Conservation (phyloP, 2,797 vertebrate species). For the Odontamblyopus lacepedii region DNA sequence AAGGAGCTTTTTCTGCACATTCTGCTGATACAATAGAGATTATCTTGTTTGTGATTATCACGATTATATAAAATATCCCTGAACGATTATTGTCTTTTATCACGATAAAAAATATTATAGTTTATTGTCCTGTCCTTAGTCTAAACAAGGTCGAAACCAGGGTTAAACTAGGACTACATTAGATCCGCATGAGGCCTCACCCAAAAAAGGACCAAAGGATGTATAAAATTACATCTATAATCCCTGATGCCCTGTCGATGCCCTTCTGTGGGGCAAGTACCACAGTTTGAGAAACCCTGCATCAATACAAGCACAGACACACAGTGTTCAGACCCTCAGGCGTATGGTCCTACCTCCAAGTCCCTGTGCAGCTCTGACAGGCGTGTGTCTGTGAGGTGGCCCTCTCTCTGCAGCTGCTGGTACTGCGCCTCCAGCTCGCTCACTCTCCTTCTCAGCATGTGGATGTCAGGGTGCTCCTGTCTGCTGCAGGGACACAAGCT, state of each 20-base stretch:
- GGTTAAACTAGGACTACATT: not conserved
- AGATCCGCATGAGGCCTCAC: not conserved
- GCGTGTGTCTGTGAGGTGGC: constrained; percentile 81
- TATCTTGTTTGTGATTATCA: too few relatives aligned
- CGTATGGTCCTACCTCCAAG: constrained; percentile 75
- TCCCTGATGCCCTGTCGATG: not conserved
- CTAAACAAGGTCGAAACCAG: not conserved
- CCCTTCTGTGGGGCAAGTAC: constrained; percentile 24
- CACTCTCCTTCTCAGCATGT: constrained; percentile 84
- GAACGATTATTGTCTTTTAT: too few relatives aligned
- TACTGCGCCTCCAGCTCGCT: constrained; percentile 86
- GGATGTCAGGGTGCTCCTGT: constrained; percentile 83
- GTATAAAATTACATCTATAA: not conserved
- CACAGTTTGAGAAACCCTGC: not conserved
- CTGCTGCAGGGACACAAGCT: constrained; percentile 59
- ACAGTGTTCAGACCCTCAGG: not conserved
- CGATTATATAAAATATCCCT: too few relatives aligned
- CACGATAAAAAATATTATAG: too few relatives aligned
- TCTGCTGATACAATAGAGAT: too few relatives aligned
- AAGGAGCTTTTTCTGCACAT: too few relatives aligned
- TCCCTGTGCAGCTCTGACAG: constrained; percentile 82
- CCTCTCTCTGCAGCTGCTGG: constrained; percentile 85
- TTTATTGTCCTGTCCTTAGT: too few relatives aligned
- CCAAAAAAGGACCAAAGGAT: not conserved
- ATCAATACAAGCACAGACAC: not conserved